Evolutionary conservation across 2,888 invertebrate species (phyloP), one percentile per base, ranked within the genome.

Genomic region (Chrysopilus asiliformis): DNA sequence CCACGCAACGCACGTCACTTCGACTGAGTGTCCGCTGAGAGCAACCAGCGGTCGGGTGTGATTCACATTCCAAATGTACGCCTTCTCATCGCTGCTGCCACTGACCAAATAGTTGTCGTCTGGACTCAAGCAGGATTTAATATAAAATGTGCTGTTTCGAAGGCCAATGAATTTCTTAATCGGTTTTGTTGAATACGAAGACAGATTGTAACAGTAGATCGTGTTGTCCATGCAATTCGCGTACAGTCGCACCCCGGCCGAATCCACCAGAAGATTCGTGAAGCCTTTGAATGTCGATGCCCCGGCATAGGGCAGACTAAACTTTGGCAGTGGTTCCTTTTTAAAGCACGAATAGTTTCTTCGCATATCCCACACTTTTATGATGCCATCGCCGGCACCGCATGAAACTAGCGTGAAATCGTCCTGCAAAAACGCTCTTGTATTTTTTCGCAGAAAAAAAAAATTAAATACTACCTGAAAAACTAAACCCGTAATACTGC

Each of bases 1-100:
- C 89, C 89, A 90, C 2, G 82, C 79, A 2, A 87, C 84, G 53
- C 83, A 81, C 1, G 87, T 86, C 0, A 91, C 90, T 66, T 91
- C 91, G 7, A 81, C 82, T 28, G 71, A 66, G 54, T 91, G 90
- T 0, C 87, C 89, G 2, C 67, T 64, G 4, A 91, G 65, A 34
- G 70, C 68, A 14, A 79, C 72, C 8, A 86, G 57, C 1, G 87
- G 85, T 40, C 68, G 59, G 0, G 79, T 65, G 44, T 64, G 60
- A 10, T 69, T 67, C 2, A 78, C 70, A 55, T 75, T 77, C 90
- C 91, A 93, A 36, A 93, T 76, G 53, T 89, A 90, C 0, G 87
- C 90, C 48, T 74, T 68, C 47, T 80, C 77, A 60, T 89, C 86
- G 50, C 82, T 82, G 47, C 89, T 89, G n/a, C 91, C 91, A 57